These are phyloP conservation scores for Strigamia crassipes DNA, from an alignment of 2,888 invertebrate species.

Conservation along the genomic window DNA sequence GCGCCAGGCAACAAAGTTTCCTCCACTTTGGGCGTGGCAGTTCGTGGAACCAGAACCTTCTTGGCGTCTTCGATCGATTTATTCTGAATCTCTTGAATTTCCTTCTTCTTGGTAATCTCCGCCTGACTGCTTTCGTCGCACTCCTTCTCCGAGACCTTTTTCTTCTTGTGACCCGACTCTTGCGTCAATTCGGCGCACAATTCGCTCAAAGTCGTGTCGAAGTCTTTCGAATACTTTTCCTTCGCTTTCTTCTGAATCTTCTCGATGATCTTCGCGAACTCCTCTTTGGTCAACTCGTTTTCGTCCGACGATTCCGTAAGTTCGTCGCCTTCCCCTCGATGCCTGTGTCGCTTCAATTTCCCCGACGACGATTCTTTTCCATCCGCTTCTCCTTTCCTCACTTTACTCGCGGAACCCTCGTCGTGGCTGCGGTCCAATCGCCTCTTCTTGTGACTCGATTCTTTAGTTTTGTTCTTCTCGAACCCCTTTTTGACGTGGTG, in stretches of 20 bases:
- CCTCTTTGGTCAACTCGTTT: neutral
- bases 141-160: neutral
- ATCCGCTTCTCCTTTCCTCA: neutral
- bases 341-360: neutral
- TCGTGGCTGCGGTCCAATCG: neutral
- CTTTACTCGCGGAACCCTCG: neutral
- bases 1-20: neutral
- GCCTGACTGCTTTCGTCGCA: neutral
- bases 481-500: neutral
- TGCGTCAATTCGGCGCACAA: neutral
- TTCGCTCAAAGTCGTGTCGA: neutral
- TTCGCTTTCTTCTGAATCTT: constrained; percentile 8
- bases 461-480: neutral
- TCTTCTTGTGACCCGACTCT: neutral
- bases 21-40: neutral
- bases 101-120: neutral
- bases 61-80: neutral
- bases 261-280: neutral
- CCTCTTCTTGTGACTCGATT: neutral
- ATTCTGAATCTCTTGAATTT: neutral
- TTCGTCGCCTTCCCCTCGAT: neutral
- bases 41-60: neutral
- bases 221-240: neutral
- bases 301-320: neutral
- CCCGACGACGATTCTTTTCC: neutral